These are phyloP conservation scores for Drosophila pectinifera DNA, from an alignment of 1,140 invertebrate species.

Conservation along the genomic window DNA sequence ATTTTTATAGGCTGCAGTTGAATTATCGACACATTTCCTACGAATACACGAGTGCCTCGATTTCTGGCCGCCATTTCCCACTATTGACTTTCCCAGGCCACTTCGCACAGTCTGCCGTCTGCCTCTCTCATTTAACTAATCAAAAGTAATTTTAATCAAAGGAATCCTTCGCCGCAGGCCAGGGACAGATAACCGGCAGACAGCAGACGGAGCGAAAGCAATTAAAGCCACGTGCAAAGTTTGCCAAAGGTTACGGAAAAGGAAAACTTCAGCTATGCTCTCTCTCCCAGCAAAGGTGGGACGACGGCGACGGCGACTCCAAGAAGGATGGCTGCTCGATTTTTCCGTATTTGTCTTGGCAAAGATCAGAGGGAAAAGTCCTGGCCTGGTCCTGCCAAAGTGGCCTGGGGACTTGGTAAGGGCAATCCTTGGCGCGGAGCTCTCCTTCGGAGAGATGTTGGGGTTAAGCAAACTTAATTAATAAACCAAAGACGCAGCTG, in stretches of 20 bases:
- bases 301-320: constrained; percentile 12
- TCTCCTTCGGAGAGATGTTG: constrained; percentile 12
- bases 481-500: constrained; percentile 57
- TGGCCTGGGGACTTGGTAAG: constrained; percentile 29
- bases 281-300: constrained; percentile 20
- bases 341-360: constrained; percentile 47
- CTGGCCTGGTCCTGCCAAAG: constrained; percentile 13
- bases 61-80: constrained; percentile 13
- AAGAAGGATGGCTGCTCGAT: constrained; percentile 63
- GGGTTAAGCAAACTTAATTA: constrained; percentile 81
- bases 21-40: constrained; percentile 57
- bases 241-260: constrained; percentile 64
- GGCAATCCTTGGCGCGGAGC: constrained; percentile 1
- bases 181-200: constrained; percentile 36
- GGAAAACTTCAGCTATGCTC: constrained; percentile 57
- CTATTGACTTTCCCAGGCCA: constrained; percentile 72
- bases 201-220: constrained; percentile 56
- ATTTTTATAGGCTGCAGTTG: constrained; percentile 65
- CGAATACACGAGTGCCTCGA: constrained; percentile 11
- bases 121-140: constrained; percentile 71
- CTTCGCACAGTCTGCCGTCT: constrained; percentile 12
- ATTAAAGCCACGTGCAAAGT: constrained; percentile 78
- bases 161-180: constrained; percentile 43
- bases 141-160: constrained; percentile 83
- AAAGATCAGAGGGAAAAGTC: constrained; percentile 55